Conservation (phyloP, 92 coral and sea anemone species). For the Zoanthus sociatus region DNA sequence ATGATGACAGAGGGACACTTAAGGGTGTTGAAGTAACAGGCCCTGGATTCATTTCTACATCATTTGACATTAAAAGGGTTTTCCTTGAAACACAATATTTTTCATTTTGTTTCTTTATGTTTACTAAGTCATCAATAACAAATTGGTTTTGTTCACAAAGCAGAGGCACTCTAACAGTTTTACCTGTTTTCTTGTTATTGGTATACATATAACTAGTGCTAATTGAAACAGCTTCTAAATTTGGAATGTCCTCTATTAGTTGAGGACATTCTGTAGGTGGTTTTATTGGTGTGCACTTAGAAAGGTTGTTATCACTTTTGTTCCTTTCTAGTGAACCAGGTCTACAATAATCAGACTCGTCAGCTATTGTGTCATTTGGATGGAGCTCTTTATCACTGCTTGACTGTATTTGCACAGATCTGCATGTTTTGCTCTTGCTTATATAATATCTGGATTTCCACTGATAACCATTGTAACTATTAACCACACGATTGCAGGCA, state of each 20-base stretch:
- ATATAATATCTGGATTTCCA: constrained; percentile 6
- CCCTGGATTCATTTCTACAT: constrained; percentile 59
- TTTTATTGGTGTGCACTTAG: constrained; percentile 11
- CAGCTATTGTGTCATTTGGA: constrained; percentile 17
- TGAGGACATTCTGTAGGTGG: constrained; percentile 12
- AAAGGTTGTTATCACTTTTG: background rate
- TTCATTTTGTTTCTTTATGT: constrained; percentile 12
- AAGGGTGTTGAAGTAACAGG: constrained; percentile 43
- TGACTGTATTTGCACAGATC: constrained; percentile 16
- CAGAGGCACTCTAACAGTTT: constrained; percentile 14
- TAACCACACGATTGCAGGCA: constrained; percentile 7
- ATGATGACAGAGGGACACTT: constrained; percentile 32
- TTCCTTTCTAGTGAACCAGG: constrained; percentile 12
- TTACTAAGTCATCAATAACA: constrained; percentile 14
- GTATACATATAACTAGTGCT: background rate
- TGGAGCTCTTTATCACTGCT: constrained; percentile 17
- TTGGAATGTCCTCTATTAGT: constrained; percentile 6
- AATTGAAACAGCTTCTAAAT: constrained; percentile 8
- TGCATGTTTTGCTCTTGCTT: constrained; percentile 17
- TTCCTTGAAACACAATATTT: constrained; percentile 31
- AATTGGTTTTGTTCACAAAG: constrained; percentile 9
- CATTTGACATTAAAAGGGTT: constrained; percentile 27
- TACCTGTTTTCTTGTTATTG: constrained; percentile 9
- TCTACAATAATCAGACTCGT: constrained; percentile 16
- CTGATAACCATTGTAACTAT: constrained; percentile 10